Conservation (phyloP, 2,113 vertebrate genomes). For the Petroica traversi region DNA sequence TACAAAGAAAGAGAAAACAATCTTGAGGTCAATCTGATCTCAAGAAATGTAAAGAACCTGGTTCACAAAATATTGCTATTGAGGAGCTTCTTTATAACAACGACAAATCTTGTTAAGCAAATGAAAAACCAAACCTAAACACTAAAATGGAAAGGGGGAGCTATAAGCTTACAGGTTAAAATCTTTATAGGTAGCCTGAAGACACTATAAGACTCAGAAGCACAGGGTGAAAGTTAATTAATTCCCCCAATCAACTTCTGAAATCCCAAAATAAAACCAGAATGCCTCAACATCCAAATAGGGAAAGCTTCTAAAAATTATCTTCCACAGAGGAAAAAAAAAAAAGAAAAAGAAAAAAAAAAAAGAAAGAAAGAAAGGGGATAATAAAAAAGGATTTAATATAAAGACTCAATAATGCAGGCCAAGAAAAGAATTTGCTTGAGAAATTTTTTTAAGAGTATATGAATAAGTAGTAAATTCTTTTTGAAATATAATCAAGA, state of each 20-base stretch:
- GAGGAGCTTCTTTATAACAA: neutral
- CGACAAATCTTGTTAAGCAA: neutral
- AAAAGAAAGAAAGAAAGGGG: neutral
- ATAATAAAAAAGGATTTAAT: neutral
- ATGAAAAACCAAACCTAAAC: neutral
- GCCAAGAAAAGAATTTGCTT: neutral
- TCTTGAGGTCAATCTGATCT: neutral
- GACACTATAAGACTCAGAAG: neutral
- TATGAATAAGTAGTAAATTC: neutral
- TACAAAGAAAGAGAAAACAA: neutral
- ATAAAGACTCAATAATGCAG: neutral
- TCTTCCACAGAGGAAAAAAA: neutral
- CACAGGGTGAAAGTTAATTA: neutral
- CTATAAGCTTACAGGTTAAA: neutral
- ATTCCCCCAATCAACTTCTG: neutral
- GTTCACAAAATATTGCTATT: neutral
- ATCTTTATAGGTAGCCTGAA: neutral
- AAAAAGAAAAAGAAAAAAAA: accelerated
- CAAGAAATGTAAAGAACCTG: neutral
- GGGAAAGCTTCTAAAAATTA: neutral
- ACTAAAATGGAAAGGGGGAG: neutral
- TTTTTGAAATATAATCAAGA: neutral
- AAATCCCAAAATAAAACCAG: neutral
- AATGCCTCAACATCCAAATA: neutral
- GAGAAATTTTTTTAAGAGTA: neutral